Evolutionary conservation across 2,113 vertebrate genomes (phyloP), one percentile per base, ranked within the genome.

Genomic region (Dipodomys ordii): DNA sequence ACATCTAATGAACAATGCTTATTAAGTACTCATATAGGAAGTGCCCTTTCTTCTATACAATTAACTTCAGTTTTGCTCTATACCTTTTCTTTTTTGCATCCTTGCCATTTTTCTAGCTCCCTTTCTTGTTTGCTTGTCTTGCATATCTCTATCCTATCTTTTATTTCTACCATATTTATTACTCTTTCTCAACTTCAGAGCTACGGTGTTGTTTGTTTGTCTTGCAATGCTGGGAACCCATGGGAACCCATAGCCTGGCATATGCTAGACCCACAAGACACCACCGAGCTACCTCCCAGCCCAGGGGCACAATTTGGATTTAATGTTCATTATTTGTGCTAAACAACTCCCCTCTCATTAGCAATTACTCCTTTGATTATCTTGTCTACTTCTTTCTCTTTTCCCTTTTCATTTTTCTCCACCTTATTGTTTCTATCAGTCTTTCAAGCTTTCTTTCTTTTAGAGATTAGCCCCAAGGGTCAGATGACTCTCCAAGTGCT

Each of bases 91-190:
- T 25, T 71, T 25, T 27, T 73, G 53, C 5, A 1, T 16, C 32
- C 80, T 69, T 16, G 27, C 27, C 1, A 35, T 19, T 23, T 57
- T 39, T 18, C 74, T 16, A 35, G 9, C 60, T 35, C 53, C 23
- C 87, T 72, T 72, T 22, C 87, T 32, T 62, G 39, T 7, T 0
- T 7, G 78, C 49, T 20, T 6, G 22, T 27, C 46, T 44, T 0
- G 2, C 1, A 0, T 0, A 57, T 15, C 12, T 57, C 3, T 57
- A 57, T 57, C 2, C 46, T 10, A 49, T 10, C 35, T 18, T 62
- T 22, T 4, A 19, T 39, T 30, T 19, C 27, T 30, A 23, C 25
- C 11, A 3, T 2, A 6, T 27, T 49, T 46, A 6, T 72, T n/a
- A 30, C 12, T 32, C 11, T 77, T 25, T 22, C 46, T 57, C 49